phyloP scores from a whole-genome alignment of 2,888 invertebrate species.

The Tetragnatha montana region DNA sequence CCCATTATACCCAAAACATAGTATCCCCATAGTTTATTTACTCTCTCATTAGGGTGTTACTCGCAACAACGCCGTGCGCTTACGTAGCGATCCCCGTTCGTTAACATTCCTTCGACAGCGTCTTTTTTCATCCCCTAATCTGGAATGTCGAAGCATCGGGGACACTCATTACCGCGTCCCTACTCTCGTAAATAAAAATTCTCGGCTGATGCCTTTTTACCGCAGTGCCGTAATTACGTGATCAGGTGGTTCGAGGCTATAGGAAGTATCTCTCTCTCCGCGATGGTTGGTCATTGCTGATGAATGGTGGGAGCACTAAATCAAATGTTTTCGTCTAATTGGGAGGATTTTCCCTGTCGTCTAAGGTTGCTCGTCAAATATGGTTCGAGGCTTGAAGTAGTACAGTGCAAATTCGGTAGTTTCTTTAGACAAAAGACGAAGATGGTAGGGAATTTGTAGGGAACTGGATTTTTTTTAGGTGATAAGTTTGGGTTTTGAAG shows the following conservation, averaged over 20 bases:
- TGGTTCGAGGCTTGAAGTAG: too few species aligned
- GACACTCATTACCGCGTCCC: not conserved
- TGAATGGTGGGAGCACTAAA: not conserved
- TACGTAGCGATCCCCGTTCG: conserved; percentile 12
- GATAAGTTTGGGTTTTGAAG: too few species aligned
- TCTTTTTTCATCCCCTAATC: not conserved
- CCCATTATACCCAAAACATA: conserved; percentile 22
- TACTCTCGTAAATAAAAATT: not conserved
- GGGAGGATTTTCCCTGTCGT: not conserved
- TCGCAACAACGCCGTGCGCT: conserved; percentile 28
- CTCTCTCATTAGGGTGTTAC: conserved; percentile 45
- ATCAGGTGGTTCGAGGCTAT: not conserved
- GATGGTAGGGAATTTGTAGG: too few species aligned
- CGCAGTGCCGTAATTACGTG: not conserved
- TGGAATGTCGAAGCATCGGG: conserved; percentile 4
- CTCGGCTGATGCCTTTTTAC: not conserved
- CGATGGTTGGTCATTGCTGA: not conserved
- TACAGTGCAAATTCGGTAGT: too few species aligned
- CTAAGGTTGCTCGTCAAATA: too few species aligned
- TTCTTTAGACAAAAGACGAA: too few species aligned
- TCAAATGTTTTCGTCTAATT: not conserved
- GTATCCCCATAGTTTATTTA: conserved; percentile 57
- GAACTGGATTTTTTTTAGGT: too few species aligned
- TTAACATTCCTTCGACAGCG: conserved; percentile 31
- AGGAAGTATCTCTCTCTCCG: not conserved